phyloP scores from a whole-genome alignment of 2,888 invertebrate species.

The Halocaridina rubra region DNA sequence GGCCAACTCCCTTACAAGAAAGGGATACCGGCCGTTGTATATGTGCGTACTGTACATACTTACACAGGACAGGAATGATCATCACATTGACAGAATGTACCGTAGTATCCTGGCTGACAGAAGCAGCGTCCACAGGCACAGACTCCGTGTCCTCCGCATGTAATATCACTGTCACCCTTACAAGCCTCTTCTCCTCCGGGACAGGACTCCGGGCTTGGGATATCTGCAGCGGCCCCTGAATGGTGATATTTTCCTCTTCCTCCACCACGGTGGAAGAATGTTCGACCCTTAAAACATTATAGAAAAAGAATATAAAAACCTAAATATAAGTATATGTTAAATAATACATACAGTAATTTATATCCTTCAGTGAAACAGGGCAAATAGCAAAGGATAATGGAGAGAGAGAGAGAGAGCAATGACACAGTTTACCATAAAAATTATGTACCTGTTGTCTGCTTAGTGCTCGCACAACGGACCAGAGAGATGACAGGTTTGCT shows the following conservation, averaged over 20 bases:
- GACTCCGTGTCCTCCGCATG: slow-evolving; percentile 35
- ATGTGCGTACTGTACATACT: no score
- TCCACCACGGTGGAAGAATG: not conserved
- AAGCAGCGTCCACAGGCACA: slow-evolving; percentile 49
- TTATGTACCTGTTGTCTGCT: slow-evolving; percentile 22
- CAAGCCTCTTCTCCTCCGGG: slow-evolving; percentile 22
- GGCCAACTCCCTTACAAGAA: no score
- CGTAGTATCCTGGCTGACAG: slow-evolving; percentile 29
- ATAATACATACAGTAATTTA: no score
- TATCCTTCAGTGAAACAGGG: no score
- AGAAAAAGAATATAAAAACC: no score
- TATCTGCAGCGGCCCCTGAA: not conserved
- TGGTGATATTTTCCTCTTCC: not conserved
- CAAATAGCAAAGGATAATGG: no score
- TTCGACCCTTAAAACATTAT: not conserved
- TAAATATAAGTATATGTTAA: no score
- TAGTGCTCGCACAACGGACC: slow-evolving; percentile 30
- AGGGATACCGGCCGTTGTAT: no score
- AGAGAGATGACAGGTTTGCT: slow-evolving; percentile 50
- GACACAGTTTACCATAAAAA: no score
- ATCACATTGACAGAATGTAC: slow-evolving; percentile 48
- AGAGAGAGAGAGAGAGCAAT: no score
- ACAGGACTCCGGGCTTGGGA: not conserved
- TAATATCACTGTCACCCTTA: not conserved
- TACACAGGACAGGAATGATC: slow-evolving; percentile 37